These are phyloP conservation scores for Diorhabda sublineata DNA, from an alignment of 1,140 invertebrate genomes.

Conservation along the genomic window DNA sequence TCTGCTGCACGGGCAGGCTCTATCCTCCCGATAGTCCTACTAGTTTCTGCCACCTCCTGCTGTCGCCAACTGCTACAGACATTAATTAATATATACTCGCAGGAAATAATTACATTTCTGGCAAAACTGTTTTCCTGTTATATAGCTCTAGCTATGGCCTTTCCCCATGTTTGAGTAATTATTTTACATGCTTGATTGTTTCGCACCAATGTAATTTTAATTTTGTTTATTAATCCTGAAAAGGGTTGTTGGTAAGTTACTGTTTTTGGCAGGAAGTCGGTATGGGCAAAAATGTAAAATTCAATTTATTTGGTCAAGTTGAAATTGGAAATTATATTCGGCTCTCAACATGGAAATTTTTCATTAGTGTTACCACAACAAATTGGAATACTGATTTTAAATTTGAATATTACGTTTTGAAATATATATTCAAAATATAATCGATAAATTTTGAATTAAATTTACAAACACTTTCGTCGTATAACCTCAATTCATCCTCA, in stretches of 20 bases:
- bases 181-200: slow-evolving; percentile 44
- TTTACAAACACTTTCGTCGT: no score
- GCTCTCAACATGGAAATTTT: no score
- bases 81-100: slow-evolving; percentile 48
- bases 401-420: no score
- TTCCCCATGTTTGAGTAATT: slow-evolving; percentile 35
- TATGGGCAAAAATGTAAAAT: slow-evolving; percentile 3
- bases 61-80: slow-evolving; percentile 46
- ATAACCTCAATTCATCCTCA: no score
- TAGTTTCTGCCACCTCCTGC: slow-evolving; percentile 43
- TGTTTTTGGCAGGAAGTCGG: slow-evolving; percentile 16
- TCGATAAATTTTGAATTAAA: no score
- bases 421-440: no score
- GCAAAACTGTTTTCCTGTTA: slow-evolving; percentile 35
- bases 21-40: slow-evolving; percentile 22
- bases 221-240: slow-evolving; percentile 32
- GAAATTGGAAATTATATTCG: no score
- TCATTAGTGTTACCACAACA: no score
- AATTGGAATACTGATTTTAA: no score
- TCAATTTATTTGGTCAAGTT: neutral
- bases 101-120: slow-evolving; percentile 45
- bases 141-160: slow-evolving; percentile 4
- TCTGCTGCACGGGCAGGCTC: slow-evolving; percentile 13
- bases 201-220: slow-evolving; percentile 41
- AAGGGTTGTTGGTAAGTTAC: slow-evolving; percentile 9